Conservation (phyloP, 2,797 vertebrate species). For the Cossypha niveicapilla region DNA sequence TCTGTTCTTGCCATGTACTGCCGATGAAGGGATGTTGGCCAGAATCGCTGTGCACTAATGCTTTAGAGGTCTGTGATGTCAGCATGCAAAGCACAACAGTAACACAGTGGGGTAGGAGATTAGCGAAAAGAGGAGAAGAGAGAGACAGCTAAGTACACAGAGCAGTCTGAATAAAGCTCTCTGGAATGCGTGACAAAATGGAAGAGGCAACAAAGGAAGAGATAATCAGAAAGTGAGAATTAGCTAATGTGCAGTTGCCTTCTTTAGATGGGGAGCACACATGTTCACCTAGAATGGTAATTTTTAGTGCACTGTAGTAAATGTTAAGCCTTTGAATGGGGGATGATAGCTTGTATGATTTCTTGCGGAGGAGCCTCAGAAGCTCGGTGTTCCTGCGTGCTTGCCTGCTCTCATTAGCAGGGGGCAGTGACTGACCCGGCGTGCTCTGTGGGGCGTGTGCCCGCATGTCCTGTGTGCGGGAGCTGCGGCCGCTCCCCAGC, state of each 20-base stretch:
- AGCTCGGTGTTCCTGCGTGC: background rate
- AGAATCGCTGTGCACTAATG: rapidly evolving
- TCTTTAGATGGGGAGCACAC: background rate
- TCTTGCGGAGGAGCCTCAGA: background rate
- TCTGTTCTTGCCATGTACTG: background rate
- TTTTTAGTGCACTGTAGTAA: background rate
- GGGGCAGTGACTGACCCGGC: background rate
- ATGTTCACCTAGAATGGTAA: background rate
- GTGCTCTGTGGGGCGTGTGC: background rate
- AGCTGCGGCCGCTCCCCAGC: rapidly evolving
- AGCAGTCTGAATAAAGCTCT: background rate
- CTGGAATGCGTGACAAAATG: background rate
- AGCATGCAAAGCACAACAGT: background rate
- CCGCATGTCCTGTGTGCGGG: background rate
- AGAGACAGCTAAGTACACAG: background rate
- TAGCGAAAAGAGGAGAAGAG: background rate
- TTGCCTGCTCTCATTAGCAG: background rate
- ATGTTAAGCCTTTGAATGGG: too few species aligned
- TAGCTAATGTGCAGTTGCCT: rapidly evolving
- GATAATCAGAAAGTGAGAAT: background rate
- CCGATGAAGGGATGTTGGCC: background rate
- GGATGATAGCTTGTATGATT: background rate
- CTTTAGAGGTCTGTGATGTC: background rate
- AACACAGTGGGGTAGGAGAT: background rate
- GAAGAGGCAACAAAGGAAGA: background rate